Conservation (phyloP, 2,888 invertebrate species). For the Callyntrura sp. region DNA sequence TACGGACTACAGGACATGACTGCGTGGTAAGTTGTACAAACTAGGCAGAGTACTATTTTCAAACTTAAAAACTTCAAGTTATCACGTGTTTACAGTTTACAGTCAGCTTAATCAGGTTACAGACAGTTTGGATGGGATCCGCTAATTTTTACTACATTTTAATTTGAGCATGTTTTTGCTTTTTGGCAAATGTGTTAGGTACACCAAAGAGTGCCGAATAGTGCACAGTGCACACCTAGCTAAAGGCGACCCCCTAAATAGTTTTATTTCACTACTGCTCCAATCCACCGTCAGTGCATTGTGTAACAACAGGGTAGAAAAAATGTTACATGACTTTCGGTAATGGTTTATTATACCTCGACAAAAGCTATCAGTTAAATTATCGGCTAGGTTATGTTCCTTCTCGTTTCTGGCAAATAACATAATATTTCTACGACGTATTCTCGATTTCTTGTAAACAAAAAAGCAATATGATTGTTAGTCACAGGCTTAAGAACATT, state of each 20-base stretch:
- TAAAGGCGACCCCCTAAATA: too few relatives aligned
- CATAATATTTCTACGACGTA: not conserved
- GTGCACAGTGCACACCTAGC: too few relatives aligned
- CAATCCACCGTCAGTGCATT: not conserved
- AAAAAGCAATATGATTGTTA: slow-evolving; percentile 49
- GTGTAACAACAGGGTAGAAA: not conserved
- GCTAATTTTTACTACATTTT: slow-evolving; percentile 40
- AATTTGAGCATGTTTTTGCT: not conserved
- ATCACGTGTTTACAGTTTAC: slow-evolving; percentile 61
- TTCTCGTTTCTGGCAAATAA: not conserved
- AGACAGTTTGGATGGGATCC: slow-evolving; percentile 35
- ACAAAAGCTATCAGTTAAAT: slow-evolving; percentile 4
- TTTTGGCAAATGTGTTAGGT: slow-evolving; percentile 21
- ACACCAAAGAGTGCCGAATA: not conserved
- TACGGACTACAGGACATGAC: not conserved
- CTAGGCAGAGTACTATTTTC: not conserved
- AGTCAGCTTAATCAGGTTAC: slow-evolving; percentile 49
- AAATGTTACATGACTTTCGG: not conserved
- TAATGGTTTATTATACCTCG: not conserved
- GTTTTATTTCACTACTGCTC: too few relatives aligned
- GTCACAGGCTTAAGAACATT: slow-evolving; percentile 48
- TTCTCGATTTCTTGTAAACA: slow-evolving; percentile 39
- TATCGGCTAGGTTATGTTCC: slow-evolving; percentile 33
- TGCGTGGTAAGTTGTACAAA: slow-evolving; percentile 39
- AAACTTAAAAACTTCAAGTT: slow-evolving; percentile 38